Conservation (phyloP, 2,888 invertebrate species). For the Nineta flava region DNA sequence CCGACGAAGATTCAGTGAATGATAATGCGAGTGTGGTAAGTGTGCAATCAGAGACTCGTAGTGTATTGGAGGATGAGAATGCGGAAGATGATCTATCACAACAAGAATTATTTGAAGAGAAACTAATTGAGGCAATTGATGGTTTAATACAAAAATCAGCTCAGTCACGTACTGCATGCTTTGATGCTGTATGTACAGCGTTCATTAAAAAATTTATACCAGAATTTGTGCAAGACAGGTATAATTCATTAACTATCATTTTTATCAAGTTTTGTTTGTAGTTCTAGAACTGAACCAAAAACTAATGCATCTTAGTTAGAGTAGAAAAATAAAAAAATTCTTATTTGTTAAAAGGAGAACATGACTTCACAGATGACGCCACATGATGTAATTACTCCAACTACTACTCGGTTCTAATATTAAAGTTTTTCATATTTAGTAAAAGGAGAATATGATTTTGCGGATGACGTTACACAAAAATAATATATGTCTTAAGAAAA, state of each 20-base stretch:
- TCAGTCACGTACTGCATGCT: conserved; percentile 58
- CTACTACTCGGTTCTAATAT: too few species aligned
- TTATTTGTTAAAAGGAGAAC: too few species aligned
- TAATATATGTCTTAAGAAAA: too few species aligned
- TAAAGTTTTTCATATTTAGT: too few species aligned
- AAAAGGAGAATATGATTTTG: too few species aligned
- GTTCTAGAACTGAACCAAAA: too few species aligned
- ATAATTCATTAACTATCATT: conserved; percentile 15
- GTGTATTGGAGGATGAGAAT: conserved; percentile 29
- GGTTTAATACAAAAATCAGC: conserved; percentile 78
- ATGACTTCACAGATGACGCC: too few species aligned
- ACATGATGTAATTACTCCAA: too few species aligned
- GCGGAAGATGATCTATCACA: conserved; percentile 37
- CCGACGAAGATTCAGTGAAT: conserved; percentile 61
- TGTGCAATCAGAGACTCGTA: conserved; percentile 57
- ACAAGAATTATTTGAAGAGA: conserved; percentile 72
- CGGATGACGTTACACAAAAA: too few species aligned
- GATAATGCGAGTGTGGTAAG: conserved; percentile 75
- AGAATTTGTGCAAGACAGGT: conserved; percentile 59
- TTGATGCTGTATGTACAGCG: conserved; percentile 54
- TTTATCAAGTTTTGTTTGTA: too few species aligned
- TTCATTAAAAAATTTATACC: conserved; percentile 65
- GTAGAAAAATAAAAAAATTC: too few species aligned
- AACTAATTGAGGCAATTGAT: conserved; percentile 74
- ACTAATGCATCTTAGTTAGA: too few species aligned